Base-by-base conservation (phyloP, 1,140 invertebrate genomes). In the Sarcophaga bullata region DNA sequence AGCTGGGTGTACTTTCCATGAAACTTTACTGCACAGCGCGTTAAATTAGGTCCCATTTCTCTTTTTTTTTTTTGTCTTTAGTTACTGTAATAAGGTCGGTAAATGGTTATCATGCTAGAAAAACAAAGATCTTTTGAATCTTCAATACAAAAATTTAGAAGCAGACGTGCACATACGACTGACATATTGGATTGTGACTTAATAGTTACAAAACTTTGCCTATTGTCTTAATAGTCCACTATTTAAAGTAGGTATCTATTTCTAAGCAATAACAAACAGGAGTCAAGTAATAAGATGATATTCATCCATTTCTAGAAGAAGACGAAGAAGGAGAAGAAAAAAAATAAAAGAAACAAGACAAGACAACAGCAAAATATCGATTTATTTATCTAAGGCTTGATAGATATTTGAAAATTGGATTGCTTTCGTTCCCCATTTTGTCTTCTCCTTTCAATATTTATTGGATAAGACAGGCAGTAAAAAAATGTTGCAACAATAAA, bases 381-480 rank as follows among this genome's bases (percentile, higher is more conserved):
- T 78, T 78, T 78, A 78, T 78, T 78, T 78, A 52, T 78, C 75
- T 78, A 78, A 78, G 75, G 75, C 75, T 50, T 25, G 48, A 52
- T 78, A 78, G 75, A 78, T 78, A 78, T 78, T 68, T 78, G 75
- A 78, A 78, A 78, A 78, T 78, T 78, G 75, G 48, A 50, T 50
- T 78, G 13, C 75, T 9, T 78, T 78, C 9, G 17, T 50, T 25
- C 62, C 17, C 19, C 19, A 17, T 17, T 25, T 72, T 25, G 62
- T 19, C 37, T 17, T 72, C 17, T 72, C 17, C 17, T 25, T 25
- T 72, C 25, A 37, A 37, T 37, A 11, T 72, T 7, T 19, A 25
- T 72, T 19, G 19, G 62, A 9, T 72, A 62, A n/a, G 58, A 17
- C 62, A 37, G 25, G 25, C 25, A 37, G 25, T 8, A 19, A 72